phyloP scores from a whole-genome alignment of 2,797 vertebrate genomes.

The Enteromius radiatus region DNA sequence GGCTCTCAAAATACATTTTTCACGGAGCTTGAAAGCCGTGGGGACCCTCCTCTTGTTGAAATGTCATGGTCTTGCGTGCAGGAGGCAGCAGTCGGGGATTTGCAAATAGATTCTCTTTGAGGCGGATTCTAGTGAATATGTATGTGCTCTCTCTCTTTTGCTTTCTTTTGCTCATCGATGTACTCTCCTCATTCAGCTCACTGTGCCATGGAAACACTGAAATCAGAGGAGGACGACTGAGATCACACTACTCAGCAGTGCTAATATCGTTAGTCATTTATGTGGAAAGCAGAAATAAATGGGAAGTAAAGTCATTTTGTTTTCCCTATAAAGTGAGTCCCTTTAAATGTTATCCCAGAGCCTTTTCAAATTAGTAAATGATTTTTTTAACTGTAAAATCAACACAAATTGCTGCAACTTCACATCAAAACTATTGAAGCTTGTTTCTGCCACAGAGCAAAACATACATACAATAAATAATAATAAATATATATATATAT shows the following conservation, averaged over 20 bases:
- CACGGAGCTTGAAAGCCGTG: constrained; percentile 66
- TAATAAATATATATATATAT: no score
- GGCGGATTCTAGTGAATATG: constrained; percentile 75
- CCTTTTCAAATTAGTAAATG: background rate
- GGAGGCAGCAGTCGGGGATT: constrained; percentile 74
- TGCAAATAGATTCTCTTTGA: constrained; percentile 76
- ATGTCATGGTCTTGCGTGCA: constrained; percentile 74
- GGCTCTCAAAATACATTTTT: constrained; percentile 73
- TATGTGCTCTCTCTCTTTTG: constrained; percentile 63
- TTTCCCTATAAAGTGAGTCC: background rate
- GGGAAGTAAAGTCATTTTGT: background rate
- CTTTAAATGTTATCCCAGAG: background rate
- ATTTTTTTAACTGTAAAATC: background rate
- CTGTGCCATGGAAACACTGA: constrained; percentile 59
- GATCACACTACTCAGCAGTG: background rate
- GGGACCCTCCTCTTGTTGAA: constrained; percentile 73
- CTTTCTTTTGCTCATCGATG: constrained; percentile 52
- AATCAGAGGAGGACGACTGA: constrained; percentile 16
- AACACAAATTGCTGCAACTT: background rate
- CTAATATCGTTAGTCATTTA: background rate
- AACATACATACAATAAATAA: background rate
- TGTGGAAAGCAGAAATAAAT: constrained; percentile 17
- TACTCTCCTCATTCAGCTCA: constrained; percentile 64
- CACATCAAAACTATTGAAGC: background rate
- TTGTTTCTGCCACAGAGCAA: background rate